Evolutionary conservation across 2,113 vertebrate species (phyloP).

Genomic region (Python bivittatus): DNA sequence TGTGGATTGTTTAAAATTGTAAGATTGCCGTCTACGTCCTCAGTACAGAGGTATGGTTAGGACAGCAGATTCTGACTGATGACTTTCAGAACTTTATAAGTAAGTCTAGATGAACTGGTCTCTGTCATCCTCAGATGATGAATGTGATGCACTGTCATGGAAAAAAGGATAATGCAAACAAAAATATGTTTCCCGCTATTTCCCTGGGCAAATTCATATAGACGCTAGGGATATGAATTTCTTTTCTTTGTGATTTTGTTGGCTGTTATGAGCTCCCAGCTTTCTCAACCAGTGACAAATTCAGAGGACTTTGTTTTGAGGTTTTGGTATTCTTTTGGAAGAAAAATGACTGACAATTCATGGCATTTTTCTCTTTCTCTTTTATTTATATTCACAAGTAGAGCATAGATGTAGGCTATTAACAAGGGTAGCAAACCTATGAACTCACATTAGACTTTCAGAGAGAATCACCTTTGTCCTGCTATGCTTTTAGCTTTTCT

Average conservation of each 20-base stretch:
- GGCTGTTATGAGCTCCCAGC: neutral
- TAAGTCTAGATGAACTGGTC: neutral
- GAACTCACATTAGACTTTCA: neutral
- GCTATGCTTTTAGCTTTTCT: neutral
- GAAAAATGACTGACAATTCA: neutral
- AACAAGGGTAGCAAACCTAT: neutral
- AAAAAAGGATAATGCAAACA: neutral
- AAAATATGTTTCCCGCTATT: neutral
- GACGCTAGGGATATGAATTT: neutral
- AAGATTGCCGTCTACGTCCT: neutral
- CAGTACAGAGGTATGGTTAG: conserved; percentile 7
- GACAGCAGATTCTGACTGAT: neutral
- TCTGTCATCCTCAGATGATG: neutral
- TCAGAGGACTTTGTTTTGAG: neutral
- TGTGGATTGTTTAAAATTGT: neutral
- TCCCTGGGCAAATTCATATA: neutral
- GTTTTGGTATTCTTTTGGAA: neutral
- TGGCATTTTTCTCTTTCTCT: neutral
- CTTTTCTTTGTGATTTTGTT: neutral
- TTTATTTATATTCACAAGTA: neutral
- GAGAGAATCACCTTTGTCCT: neutral
- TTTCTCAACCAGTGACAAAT: neutral
- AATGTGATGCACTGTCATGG: neutral
- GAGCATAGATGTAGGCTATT: neutral
- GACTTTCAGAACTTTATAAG: neutral